Base-by-base conservation (phyloP, 2,888 invertebrate genomes). In the Lordiphosa fenestrarum region DNA sequence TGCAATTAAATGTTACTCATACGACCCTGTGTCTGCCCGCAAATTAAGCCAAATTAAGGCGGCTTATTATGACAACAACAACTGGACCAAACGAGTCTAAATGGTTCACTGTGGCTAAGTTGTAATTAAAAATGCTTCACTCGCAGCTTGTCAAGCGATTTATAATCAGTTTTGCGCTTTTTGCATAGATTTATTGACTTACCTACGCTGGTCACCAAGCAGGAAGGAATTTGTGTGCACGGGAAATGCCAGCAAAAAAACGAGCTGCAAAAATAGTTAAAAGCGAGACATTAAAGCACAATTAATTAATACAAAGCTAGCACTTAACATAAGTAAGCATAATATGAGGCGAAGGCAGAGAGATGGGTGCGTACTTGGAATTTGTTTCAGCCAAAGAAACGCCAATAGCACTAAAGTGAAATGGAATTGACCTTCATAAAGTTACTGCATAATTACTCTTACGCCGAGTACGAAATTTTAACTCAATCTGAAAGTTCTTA, bases 1-100 rank as follows among this genome's bases (percentile, higher is more conserved):
- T 50, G 69, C 82, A 81, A 84, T 84, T 80, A 80, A 81, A 73
- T 66, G 78, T 80, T 80, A 80, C 84, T 80, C 84, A 80, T 84
- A 78, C 80, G 82, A 82, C 80, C 84, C 84, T 80, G 78, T 74
- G 75, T 69, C 69, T 71, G 72, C 65, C 66, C 58, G 80, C 76
- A 75, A 81, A 72, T 82, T 78, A 78, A 76, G 71, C 64, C 60
- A 69, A 71, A 78, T 74, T 77, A 63, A 71, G 73, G 66, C 63
- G 50, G 66, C 71, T 83, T 73, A 80, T 80, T 83, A 76, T 51
- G 64, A 48, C 60, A 54, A 50, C 39, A 35, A 33, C 36, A 47
- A 19, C 35, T 54, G 19, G 9, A 39, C 13, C 37, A 49, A 9
- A 12, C 5, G 21, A 21, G 19, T 39, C 48, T 38, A 48, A 57